These are phyloP conservation scores for Eulemur rubriventer DNA, from an alignment of 2,797 vertebrate species.

Conservation along the genomic window DNA sequence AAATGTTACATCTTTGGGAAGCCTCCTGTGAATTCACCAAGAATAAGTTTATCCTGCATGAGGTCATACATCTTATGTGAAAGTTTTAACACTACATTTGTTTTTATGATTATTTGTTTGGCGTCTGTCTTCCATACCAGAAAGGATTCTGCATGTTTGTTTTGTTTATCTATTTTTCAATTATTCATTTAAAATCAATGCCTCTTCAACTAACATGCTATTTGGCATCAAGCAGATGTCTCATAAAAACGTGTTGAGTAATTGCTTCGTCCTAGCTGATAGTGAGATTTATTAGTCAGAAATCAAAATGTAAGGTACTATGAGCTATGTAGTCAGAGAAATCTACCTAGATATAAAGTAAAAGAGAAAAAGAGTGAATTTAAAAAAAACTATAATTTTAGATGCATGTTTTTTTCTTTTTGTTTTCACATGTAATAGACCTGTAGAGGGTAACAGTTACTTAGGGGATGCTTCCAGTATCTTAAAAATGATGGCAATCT, in stretches of 20 bases:
- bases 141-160: neutral
- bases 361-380: neutral
- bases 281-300: neutral
- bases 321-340: neutral
- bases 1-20: neutral
- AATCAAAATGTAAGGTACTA: neutral
- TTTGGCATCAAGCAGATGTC: neutral
- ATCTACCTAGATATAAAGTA: neutral
- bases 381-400: neutral
- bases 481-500: neutral
- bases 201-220: neutral
- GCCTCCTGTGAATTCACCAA: neutral
- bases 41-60: neutral
- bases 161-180: neutral
- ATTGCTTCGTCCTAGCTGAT: neutral
- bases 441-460: neutral
- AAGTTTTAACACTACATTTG: neutral
- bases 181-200: neutral
- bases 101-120: neutral
- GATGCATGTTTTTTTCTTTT: neutral
- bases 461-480: neutral
- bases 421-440: neutral
- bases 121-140: neutral
- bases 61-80: neutral
- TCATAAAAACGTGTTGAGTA: neutral